Conservation (phyloP, 1,140 invertebrate species). For the Heliothis subflexa region DNA sequence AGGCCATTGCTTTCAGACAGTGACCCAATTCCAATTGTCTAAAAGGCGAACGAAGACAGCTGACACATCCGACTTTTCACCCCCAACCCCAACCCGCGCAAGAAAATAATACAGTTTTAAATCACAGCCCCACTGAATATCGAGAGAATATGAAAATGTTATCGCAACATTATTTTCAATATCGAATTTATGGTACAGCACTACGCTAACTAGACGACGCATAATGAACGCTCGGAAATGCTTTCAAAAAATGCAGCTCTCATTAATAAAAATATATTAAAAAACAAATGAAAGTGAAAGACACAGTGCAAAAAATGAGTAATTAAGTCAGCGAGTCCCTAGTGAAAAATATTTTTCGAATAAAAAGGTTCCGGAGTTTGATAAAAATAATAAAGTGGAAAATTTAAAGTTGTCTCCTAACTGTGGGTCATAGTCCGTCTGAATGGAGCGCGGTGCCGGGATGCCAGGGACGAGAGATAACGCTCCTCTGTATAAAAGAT, state of each 20-base stretch:
- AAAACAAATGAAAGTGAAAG: slow-evolving; percentile 12
- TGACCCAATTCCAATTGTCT: slow-evolving; percentile 28
- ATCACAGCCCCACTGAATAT: slow-evolving; percentile 12
- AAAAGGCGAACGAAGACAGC: slow-evolving; percentile 1
- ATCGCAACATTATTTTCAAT: not conserved
- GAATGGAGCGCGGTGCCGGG: slow-evolving; percentile 19
- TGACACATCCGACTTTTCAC: slow-evolving; percentile 19
- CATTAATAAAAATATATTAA: slow-evolving; percentile 26
- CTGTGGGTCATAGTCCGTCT: slow-evolving; percentile 16
- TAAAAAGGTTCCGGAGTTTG: not conserved
- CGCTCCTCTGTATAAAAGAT: slow-evolving; percentile 45
- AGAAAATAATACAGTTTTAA: slow-evolving; percentile 20
- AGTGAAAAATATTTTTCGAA: slow-evolving; percentile 13
- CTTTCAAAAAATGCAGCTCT: slow-evolving; percentile 19
- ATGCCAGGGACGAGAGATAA: slow-evolving; percentile 28
- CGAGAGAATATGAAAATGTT: slow-evolving; percentile 9
- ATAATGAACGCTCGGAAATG: not conserved
- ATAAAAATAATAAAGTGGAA: slow-evolving; percentile 41
- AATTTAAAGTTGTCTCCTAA: slow-evolving; percentile 16
- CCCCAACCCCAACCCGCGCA: not conserved
- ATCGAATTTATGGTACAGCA: not conserved
- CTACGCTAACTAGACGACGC: not conserved
- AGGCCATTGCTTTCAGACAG: slow-evolving; percentile 2
- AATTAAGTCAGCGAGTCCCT: slow-evolving; percentile 1
- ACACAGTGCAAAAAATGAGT: slow-evolving; percentile 2